Evolutionary conservation across 2,888 invertebrate genomes (phyloP), one percentile per base, ranked within the genome.

Genomic region (Dolomedes plantarius): DNA sequence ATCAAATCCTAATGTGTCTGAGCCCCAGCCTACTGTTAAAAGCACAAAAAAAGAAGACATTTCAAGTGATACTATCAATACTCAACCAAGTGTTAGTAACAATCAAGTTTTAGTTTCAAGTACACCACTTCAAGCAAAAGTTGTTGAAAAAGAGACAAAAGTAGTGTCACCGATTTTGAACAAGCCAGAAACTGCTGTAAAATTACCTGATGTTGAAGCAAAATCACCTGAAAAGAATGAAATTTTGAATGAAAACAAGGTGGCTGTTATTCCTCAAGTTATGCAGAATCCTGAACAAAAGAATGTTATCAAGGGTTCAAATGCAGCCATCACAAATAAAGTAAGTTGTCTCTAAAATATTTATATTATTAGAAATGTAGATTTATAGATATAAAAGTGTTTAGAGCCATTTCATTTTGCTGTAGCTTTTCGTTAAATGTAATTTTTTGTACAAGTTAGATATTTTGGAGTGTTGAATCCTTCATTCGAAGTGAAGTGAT

Each of bases 1-100:
- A 23, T 78, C 88, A 46, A 77, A 83, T 71, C 19, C 83, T 27
- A 72, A n/a, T 32, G 27, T 29, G 5, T n/a, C 9, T 71, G 32
- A 67, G 67, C 6, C 36, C 36, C 67, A 67, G 32, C 19, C n/a
- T 16, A 67, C 6, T 6, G 6, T 50, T n/a, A 62, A 78, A 78
- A 28, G 13, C 13, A 3, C 29, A 28, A 69, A 41, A 6, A 29
- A 75, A n/a, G 39, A 31, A 6, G 36, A 75, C 23, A 36, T n/a
- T 31, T 39, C 39, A n/a, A 69, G 62, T 27, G n/a, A 29, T 23
- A 62, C 6, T 29, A 69, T 16, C 62, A 75, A 13, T 56, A 19
- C 6, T 31, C 29, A 32, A 19, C 72, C 1, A 36, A 11, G 11
- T 36, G 36, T 36, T 36, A 5, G 5, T 7, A 36, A 5, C 11